Conservation (phyloP, 2,888 invertebrate species). For the Chaetogeoica ovagalla region DNA sequence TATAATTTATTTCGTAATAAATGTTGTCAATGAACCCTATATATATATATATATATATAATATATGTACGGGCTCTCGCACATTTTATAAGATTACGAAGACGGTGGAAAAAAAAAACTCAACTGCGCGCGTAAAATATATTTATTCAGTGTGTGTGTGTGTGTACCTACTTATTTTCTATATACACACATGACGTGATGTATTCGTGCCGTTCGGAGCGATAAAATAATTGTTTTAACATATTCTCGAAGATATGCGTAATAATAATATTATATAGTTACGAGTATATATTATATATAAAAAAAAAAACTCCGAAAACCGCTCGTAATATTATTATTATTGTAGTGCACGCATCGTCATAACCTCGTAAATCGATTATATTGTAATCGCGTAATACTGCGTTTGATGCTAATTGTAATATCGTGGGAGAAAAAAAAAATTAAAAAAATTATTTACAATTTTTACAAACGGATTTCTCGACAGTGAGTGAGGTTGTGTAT, state of each 20-base stretch:
- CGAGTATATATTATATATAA: too few species aligned
- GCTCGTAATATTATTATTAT: neutral
- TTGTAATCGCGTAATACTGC: too few species aligned
- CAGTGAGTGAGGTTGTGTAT: too few species aligned
- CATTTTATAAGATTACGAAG: slow-evolving; percentile 7
- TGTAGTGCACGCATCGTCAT: neutral
- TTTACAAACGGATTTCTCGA: too few species aligned
- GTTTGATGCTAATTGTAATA: too few species aligned
- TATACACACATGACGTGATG: neutral
- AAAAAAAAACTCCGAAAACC: neutral
- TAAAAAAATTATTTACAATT: too few species aligned
- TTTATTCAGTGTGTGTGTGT: too few species aligned
- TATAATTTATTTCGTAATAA: slow-evolving; percentile 9
- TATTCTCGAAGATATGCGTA: slow-evolving; percentile 9
- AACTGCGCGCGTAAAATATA: neutral
- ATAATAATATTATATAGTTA: too few species aligned
- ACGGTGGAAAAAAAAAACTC: slow-evolving; percentile 4
- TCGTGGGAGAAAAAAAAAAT: too few species aligned
- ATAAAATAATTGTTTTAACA: slow-evolving; percentile 8
- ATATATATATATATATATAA: neutral
- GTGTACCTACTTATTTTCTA: neutral
- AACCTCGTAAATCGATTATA: too few species aligned
- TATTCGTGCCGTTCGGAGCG: neutral
- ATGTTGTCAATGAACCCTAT: slow-evolving; percentile 47
- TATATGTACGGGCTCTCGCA: too few species aligned